These are phyloP conservation scores for Tachysurus vachellii DNA, from an alignment of 2,113 vertebrate species.

Conservation along the genomic window DNA sequence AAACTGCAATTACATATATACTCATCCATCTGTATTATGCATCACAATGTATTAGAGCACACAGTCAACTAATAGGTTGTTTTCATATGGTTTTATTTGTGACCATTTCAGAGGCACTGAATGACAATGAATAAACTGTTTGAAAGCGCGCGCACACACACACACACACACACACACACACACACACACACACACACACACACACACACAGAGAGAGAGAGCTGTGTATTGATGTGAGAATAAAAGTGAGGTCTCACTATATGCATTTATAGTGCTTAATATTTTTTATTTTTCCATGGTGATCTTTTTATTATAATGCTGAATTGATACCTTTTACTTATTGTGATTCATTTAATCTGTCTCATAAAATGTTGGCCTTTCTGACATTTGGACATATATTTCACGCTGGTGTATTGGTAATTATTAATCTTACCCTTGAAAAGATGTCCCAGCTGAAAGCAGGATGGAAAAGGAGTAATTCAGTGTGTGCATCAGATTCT, in stretches of 20 bases:
- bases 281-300: not conserved
- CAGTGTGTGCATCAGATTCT: conserved; percentile 33
- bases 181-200: not conserved
- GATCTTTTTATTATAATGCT: conserved; percentile 10
- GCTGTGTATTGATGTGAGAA: not conserved
- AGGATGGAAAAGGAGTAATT: conserved; percentile 28
- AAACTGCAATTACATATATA: not conserved
- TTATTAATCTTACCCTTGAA: conserved; percentile 30
- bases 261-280: not conserved
- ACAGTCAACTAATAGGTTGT: not conserved
- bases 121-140: conserved; percentile 2
- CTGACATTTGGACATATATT: conserved; percentile 7
- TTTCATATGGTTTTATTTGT: conserved; percentile 10
- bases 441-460: conserved; percentile 34
- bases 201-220: not conserved
- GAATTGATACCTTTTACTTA: not conserved
- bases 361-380: not conserved
- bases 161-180: not conserved
- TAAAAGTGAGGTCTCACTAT: not conserved
- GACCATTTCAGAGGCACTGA: not conserved
- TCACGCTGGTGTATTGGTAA: not conserved
- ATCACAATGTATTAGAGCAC: not conserved
- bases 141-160: not conserved
- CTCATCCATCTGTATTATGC: conserved; percentile 2
- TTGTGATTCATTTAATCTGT: not conserved